phyloP scores from a whole-genome alignment of 2,797 vertebrate species.

The Agapornis canus region DNA sequence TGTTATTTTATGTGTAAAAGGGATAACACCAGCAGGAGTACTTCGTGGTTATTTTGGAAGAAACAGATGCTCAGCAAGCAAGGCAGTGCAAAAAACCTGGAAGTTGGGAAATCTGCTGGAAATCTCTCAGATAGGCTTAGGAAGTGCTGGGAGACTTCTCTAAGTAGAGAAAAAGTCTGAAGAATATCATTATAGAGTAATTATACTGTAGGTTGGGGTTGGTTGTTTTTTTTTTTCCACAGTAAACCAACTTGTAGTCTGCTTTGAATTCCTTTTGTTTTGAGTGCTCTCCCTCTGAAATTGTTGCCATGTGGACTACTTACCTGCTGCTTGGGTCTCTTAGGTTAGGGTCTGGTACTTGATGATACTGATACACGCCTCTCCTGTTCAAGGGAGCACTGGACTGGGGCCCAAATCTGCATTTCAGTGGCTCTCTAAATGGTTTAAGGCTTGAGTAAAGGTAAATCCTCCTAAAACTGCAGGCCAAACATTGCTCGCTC shows the following conservation, averaged over 20 bases:
- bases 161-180: background rate
- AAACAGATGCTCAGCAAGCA: background rate
- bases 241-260: background rate
- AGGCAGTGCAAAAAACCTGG: background rate
- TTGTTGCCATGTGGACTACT: background rate
- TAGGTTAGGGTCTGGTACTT: background rate
- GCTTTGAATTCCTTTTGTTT: background rate
- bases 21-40: background rate
- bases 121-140: background rate
- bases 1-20: constrained; percentile 13
- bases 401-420: background rate
- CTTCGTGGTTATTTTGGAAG: background rate
- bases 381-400: background rate
- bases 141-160: background rate
- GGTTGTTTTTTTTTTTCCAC: background rate
- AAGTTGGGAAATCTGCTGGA: background rate
- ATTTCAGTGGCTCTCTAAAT: background rate
- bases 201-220: background rate
- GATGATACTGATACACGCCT: fast-evolving
- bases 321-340: background rate
- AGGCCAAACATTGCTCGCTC: background rate
- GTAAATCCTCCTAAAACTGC: background rate
- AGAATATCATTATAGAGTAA: background rate
- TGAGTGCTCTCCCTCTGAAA: background rate
- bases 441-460: background rate